Evolutionary conservation across 2,113 vertebrate genomes (phyloP), one percentile per base, ranked within the genome.

Genomic region (Coregonus clupeaformis): DNA sequence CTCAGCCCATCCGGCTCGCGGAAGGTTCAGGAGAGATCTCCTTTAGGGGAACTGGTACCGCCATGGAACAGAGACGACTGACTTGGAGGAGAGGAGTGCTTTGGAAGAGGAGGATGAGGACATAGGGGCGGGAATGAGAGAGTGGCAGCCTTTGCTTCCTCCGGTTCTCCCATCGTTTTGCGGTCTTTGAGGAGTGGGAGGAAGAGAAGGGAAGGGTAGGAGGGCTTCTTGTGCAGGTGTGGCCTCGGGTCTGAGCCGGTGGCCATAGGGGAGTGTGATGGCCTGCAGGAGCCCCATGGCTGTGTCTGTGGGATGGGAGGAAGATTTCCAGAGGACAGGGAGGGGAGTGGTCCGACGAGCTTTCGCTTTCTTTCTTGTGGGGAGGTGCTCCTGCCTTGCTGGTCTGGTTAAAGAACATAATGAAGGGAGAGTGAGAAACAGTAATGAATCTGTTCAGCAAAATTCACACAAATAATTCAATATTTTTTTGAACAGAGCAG

Each of bases 1-100:
- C 97, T 98, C 36, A 99, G 90, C 22, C 97, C 97, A 9, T 99
- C 98, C 0, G 97, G 96, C 74, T 98, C 97, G 0, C 97, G 94
- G 47, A n/a, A 98, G 90, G 3, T 96, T 97, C 80, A 98, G 83
- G 0, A 95, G n/a, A n/a, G 96, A 67, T 93, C 92, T 65, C 92
- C 91, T 80, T 91, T 92, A 3, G 84, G 85, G 2, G 86, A 64
- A 7, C 47, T 6, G 0, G 47, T 52, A 52, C 92, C 92, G 0
- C 91, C 89, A 12, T 92, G 92, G 73, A 92, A 93, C 18, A 94
- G 86, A 0, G 92, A 91, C 0, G 94, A 94, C n/a, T 87, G 94
- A 94, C 88, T 97, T 98, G n/a, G 95, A 95, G 79, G 92, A 3
- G 89, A 94, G 5, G 89, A 96, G 71, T 98, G 96, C 80, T 95